phyloP scores from a whole-genome alignment of 1,140 invertebrate genomes.

The Pygmarrhopalites habei region DNA sequence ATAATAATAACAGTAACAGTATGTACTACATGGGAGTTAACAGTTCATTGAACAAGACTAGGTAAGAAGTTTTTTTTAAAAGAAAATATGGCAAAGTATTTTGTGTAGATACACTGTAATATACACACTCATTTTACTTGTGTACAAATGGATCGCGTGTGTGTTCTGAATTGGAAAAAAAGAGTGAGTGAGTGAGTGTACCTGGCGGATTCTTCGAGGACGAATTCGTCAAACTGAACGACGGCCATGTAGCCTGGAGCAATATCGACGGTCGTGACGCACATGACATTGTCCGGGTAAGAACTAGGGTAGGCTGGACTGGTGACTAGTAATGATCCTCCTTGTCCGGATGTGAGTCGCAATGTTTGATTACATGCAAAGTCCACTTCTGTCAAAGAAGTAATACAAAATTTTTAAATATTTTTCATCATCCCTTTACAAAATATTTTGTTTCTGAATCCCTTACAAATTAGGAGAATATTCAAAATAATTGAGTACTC shows the following conservation, averaged over 20 bases:
- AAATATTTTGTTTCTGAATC: neutral
- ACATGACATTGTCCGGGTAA: constrained; percentile 62
- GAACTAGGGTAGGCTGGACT: constrained; percentile 61
- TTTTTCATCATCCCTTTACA: neutral
- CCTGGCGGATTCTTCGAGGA: constrained; percentile 60
- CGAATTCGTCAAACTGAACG: constrained; percentile 60
- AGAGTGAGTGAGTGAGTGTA: too few species aligned
- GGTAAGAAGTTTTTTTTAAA: too few species aligned
- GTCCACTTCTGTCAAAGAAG: constrained; percentile 18
- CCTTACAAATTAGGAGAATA: neutral
- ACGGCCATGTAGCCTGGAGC: constrained; percentile 54
- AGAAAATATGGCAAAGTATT: too few species aligned
- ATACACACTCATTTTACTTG: too few species aligned
- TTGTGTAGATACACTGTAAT: too few species aligned
- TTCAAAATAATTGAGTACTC: too few species aligned
- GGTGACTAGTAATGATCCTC: constrained; percentile 47
- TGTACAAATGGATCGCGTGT: too few species aligned
- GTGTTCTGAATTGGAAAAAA: too few species aligned
- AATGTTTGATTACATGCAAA: constrained; percentile 56
- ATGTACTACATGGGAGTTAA: too few species aligned
- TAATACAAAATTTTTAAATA: neutral
- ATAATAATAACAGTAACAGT: too few species aligned
- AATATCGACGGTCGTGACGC: constrained; percentile 51
- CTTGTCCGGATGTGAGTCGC: constrained; percentile 40
- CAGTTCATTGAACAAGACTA: too few species aligned